Evolutionary conservation across 2,888 invertebrate genomes (phyloP).

Genomic region (Cataglyphis cursor): DNA sequence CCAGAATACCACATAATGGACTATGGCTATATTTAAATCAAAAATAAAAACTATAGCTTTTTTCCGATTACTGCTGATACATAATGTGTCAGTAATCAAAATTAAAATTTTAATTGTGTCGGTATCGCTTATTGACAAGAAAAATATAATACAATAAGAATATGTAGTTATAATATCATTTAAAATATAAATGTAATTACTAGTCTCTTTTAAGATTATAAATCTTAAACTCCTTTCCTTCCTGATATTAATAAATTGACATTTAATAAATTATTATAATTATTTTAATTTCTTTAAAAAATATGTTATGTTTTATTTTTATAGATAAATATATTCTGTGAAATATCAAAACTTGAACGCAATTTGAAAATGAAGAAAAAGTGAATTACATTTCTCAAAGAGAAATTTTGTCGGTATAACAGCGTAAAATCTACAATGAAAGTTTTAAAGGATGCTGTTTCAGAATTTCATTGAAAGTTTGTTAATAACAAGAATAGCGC

Average conservation of each 20-base stretch:
- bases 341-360: neutral
- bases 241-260: slow-evolving; percentile 20
- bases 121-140: neutral
- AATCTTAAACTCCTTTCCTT: neutral
- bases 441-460: slow-evolving; percentile 19
- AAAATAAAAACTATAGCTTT: neutral
- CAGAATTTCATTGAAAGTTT: slow-evolving; percentile 37
- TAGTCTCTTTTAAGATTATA: neutral
- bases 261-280: slow-evolving; percentile 22
- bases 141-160: slow-evolving; percentile 1
- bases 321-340: neutral
- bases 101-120: neutral
- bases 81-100: neutral
- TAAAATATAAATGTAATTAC: neutral
- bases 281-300: neutral
- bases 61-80: neutral
- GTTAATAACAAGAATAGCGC: slow-evolving; percentile 26
- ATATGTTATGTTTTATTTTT: neutral
- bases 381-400: neutral
- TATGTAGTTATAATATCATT: neutral
- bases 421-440: neutral
- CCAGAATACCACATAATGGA: neutral
- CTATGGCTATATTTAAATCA: neutral
- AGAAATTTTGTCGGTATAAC: neutral
- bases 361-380: slow-evolving; percentile 4